Percentiles rank a stretch among this genome's conserved stretches.
These are phyloP conservation scores for Amphimedon queenslandica DNA, from an alignment of 37 sponge, comb jelly and placozoan genomes.

Conservation along the genomic window DNA sequence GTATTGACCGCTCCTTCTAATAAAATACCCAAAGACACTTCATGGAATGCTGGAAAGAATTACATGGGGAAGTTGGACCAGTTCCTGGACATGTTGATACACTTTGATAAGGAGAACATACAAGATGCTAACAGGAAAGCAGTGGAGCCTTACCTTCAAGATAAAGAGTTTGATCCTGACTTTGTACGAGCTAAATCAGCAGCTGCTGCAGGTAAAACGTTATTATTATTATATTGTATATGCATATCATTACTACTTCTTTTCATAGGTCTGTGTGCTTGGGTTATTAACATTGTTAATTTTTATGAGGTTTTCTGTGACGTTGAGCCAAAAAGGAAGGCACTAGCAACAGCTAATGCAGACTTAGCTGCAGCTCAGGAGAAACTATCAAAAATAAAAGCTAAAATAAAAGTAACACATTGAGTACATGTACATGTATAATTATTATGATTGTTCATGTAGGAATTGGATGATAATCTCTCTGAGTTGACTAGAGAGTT, in stretches of 20 bases:
- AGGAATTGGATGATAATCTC: conserved; percentile 91
- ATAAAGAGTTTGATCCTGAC: conserved; percentile 87
- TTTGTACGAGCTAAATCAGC: conserved; percentile 86
- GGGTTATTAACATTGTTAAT: conserved; percentile 90
- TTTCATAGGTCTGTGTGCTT: conserved; percentile 80
- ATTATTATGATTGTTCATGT: background rate
- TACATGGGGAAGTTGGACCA: conserved; percentile 91
- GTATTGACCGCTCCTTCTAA: conserved; percentile 72
- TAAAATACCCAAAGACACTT: conserved; percentile 95
- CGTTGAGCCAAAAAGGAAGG: conserved; percentile 97
- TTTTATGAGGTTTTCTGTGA: conserved; percentile 98
- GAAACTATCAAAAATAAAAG: conserved; percentile 85
- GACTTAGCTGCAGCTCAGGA: conserved; percentile 89
- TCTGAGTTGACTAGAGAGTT: conserved; percentile 85
- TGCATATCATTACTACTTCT: background rate
- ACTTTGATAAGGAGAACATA: conserved; percentile 97
- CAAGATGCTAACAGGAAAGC: conserved; percentile 81
- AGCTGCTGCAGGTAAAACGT: conserved; percentile 71
- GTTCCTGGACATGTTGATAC: conserved; percentile 85
- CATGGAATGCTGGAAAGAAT: conserved; percentile 83
- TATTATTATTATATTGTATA: too few relatives aligned
- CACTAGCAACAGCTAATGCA: conserved; percentile 91
- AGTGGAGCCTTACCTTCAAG: conserved; percentile 74
- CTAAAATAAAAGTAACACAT: conserved; percentile 68
- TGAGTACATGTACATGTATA: background rate